Conservation (phyloP, 2,113 vertebrate species). For the Chaetodon trifascialis region DNA sequence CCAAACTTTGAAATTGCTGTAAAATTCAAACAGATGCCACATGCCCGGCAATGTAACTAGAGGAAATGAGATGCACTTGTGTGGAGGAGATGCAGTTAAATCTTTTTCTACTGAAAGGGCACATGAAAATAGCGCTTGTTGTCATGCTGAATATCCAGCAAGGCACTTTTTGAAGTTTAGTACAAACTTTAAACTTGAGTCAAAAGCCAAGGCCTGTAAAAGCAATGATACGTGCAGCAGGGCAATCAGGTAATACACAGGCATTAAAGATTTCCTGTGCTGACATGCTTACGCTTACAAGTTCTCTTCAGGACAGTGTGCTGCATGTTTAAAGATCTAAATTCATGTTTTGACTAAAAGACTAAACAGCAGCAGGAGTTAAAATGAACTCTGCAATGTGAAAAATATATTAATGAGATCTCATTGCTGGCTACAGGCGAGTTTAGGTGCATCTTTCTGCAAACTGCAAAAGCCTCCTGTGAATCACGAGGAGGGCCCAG, state of each 20-base stretch:
- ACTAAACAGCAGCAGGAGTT: constrained; percentile 10
- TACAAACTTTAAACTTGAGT: constrained; percentile 25
- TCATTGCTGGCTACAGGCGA: constrained; percentile 56
- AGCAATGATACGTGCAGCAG: constrained; percentile 1
- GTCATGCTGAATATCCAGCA: constrained; percentile 35
- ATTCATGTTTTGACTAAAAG: constrained; percentile 9
- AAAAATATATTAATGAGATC: constrained; percentile 60
- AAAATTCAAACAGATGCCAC: constrained; percentile 72
- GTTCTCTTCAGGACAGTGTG: neutral
- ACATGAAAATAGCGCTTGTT: constrained; percentile 44
- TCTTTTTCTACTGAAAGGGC: constrained; percentile 36
- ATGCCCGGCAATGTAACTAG: constrained; percentile 45
- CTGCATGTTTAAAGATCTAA: constrained; percentile 21
- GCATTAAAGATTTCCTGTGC: constrained; percentile 23
- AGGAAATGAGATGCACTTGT: constrained; percentile 63
- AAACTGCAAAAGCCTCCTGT: constrained; percentile 61
- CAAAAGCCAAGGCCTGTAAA: constrained; percentile 25
- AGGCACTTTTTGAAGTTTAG: constrained; percentile 42
- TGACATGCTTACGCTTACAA: neutral
- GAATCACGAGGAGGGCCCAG: constrained; percentile 66
- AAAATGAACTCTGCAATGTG: constrained; percentile 45
- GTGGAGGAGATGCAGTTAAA: constrained; percentile 44
- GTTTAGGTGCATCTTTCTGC: constrained; percentile 57
- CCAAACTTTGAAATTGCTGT: constrained; percentile 64
- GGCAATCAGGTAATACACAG: neutral